Conservation (phyloP, 2,113 vertebrate species). For the Puffinus mauretanicus region DNA sequence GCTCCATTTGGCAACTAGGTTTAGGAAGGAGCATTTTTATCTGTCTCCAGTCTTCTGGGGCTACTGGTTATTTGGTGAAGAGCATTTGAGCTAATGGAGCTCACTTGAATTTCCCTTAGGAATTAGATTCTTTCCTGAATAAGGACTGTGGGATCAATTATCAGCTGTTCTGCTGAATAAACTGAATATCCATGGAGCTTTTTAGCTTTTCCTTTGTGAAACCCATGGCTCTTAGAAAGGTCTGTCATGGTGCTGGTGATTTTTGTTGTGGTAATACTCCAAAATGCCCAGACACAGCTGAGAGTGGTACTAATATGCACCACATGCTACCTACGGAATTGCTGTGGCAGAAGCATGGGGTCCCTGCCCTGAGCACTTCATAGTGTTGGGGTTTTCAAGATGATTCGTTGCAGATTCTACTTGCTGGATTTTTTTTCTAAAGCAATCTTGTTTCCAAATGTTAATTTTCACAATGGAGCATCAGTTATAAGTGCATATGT, state of each 20-base stretch:
- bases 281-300: constrained; percentile 12
- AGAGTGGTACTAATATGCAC: constrained; percentile 13
- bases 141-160: constrained; percentile 2
- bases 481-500: not conserved
- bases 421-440: constrained; percentile 7
- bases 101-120: constrained; percentile 44
- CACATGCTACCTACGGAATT: constrained; percentile 8
- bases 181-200: constrained; percentile 32
- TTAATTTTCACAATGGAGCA: constrained; percentile 37
- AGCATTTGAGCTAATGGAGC: constrained; percentile 53
- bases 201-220: constrained; percentile 53
- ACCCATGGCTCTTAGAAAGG: constrained; percentile 20
- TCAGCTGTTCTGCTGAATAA: constrained; percentile 53
- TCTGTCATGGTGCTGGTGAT: constrained; percentile 33
- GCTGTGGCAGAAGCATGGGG: not conserved
- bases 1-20: constrained; percentile 13
- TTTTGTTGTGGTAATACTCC: constrained; percentile 48
- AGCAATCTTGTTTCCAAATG: constrained; percentile 18
- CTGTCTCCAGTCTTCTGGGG: constrained; percentile 15
- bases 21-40: constrained; percentile 25
- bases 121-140: constrained; percentile 32
- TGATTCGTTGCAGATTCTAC: not conserved
- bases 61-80: constrained; percentile 56
- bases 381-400: not conserved
- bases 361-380: constrained; percentile 27